Conservation (phyloP, 2,888 invertebrate species). For the Drosophila nigritarsus region DNA sequence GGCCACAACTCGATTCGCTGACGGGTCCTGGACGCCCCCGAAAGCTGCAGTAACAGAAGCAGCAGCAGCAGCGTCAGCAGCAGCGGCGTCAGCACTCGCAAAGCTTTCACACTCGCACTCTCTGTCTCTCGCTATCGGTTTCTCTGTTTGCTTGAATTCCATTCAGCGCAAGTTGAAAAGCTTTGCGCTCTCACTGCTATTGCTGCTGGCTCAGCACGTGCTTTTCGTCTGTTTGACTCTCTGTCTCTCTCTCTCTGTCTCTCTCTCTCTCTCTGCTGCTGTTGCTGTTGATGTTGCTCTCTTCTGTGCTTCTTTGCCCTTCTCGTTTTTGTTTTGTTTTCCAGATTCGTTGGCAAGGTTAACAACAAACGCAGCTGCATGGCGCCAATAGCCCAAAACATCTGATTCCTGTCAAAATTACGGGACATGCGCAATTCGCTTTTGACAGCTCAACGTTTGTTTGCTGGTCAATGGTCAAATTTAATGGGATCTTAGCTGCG, state of each 20-base stretch:
- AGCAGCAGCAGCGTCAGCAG: slow-evolving; percentile 15
- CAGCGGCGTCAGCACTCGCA: slow-evolving; percentile 12
- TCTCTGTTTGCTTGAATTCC: slow-evolving; percentile 38
- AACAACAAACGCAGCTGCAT: slow-evolving; percentile 66
- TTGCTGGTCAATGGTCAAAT: slow-evolving; percentile 22
- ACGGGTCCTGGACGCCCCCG: slow-evolving; percentile 83
- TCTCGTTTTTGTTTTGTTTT: slow-evolving; percentile 75
- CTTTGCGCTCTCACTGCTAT: slow-evolving; percentile 38
- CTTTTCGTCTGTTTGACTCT: slow-evolving; percentile 20
- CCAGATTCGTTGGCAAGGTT: slow-evolving; percentile 68
- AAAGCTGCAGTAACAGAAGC: slow-evolving; percentile 46
- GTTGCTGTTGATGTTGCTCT: slow-evolving; percentile 24
- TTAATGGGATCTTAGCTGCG: neutral
- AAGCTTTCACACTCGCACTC: slow-evolving; percentile 52
- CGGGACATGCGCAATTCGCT: slow-evolving; percentile 65
- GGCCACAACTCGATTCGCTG: slow-evolving; percentile 69
- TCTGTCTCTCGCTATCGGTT: slow-evolving; percentile 12
- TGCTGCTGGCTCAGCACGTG: slow-evolving; percentile 37
- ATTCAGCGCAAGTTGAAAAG: slow-evolving; percentile 64
- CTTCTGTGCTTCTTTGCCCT: slow-evolving; percentile 19
- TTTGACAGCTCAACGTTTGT: slow-evolving; percentile 17
- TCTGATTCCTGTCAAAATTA: slow-evolving; percentile 76
- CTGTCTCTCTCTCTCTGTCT: slow-evolving; percentile 8
- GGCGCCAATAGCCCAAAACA: slow-evolving; percentile 74
- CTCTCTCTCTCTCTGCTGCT: slow-evolving; percentile 27